phyloP scores from a whole-genome alignment of 2,113 vertebrate species.

The Nothobranchius furzeri region DNA sequence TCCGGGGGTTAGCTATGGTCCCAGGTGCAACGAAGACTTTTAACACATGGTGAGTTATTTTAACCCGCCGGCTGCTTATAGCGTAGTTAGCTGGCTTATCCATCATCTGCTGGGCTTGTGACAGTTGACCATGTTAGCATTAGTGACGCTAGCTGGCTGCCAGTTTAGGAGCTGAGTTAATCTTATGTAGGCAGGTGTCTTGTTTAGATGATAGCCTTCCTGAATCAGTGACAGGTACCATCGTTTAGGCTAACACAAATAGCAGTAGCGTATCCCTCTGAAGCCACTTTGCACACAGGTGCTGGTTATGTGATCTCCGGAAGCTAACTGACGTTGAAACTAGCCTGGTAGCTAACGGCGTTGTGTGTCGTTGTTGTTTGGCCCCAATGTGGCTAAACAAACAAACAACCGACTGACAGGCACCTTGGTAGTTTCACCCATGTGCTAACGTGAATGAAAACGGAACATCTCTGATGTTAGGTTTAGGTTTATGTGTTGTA shows the following conservation, averaged over 20 bases:
- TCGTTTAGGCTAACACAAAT: background rate
- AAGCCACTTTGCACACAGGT: background rate
- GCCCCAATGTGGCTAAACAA: slow-evolving; percentile 51
- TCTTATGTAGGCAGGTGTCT: slow-evolving; percentile 7
- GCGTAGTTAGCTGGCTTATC: slow-evolving; percentile 63
- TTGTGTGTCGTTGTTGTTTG: slow-evolving; percentile 69
- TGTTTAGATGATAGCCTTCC: slow-evolving; percentile 6
- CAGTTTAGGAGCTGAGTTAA: slow-evolving; percentile 26
- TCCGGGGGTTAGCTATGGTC: slow-evolving; percentile 23
- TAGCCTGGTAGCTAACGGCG: slow-evolving; percentile 57
- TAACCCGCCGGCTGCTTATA: slow-evolving; percentile 36
- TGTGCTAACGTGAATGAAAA: slow-evolving; percentile 6
- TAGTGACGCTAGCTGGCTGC: slow-evolving; percentile 50
- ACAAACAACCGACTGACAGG: slow-evolving; percentile 48
- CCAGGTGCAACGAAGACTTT: slow-evolving; percentile 26
- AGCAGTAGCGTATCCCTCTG: background rate
- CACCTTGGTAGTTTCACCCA: background rate
- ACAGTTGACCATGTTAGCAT: slow-evolving; percentile 70
- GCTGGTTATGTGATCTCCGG: slow-evolving; percentile 26
- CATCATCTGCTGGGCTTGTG: slow-evolving; percentile 64
- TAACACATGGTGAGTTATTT: slow-evolving; percentile 56
- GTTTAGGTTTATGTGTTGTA: background rate
- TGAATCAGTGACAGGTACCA: background rate
- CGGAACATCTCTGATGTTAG: background rate
- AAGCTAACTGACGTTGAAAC: slow-evolving; percentile 35